Conservation (phyloP, 1,140 invertebrate genomes). For the Temnothorax curvispinosus region DNA sequence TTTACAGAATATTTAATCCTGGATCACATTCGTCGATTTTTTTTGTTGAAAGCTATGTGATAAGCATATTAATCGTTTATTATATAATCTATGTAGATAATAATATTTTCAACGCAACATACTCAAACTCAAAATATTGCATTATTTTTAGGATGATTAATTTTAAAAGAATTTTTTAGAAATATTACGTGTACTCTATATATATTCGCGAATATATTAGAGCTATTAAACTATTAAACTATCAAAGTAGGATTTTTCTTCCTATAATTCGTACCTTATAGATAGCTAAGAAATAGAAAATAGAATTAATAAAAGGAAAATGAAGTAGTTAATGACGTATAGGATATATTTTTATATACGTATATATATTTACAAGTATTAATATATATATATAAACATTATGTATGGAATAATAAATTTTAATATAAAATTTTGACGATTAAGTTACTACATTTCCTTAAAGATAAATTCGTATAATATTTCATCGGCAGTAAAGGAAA, state of each 20-base stretch:
- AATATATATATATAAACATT: slow-evolving; percentile 64
- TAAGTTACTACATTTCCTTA: slow-evolving; percentile 28
- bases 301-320: slow-evolving; percentile 20
- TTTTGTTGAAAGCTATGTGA: too few species aligned
- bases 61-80: too few species aligned
- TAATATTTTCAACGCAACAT: too few species aligned
- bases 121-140: too few species aligned
- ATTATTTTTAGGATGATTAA: too few species aligned
- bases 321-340: slow-evolving; percentile 32
- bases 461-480: slow-evolving; percentile 41
- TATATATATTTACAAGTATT: slow-evolving; percentile 72
- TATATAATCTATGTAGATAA: too few species aligned
- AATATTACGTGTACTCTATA: too few species aligned
- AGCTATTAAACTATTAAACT: too few species aligned
- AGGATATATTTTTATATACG: slow-evolving; percentile 59
- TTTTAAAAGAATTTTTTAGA: too few species aligned
- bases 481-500: slow-evolving; percentile 46
- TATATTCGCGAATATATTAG: too few species aligned
- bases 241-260: not conserved
- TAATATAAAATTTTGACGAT: slow-evolving; percentile 65
- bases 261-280: not conserved
- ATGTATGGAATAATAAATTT: slow-evolving; percentile 49
- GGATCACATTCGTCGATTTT: too few species aligned
- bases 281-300: not conserved
- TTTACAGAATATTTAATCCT: too few species aligned